Percentiles rank a stretch among this genome's conserved stretches.
These are phyloP conservation scores for Gymnocephalus cernua DNA, from an alignment of 2,113 vertebrate genomes.

Conservation along the genomic window DNA sequence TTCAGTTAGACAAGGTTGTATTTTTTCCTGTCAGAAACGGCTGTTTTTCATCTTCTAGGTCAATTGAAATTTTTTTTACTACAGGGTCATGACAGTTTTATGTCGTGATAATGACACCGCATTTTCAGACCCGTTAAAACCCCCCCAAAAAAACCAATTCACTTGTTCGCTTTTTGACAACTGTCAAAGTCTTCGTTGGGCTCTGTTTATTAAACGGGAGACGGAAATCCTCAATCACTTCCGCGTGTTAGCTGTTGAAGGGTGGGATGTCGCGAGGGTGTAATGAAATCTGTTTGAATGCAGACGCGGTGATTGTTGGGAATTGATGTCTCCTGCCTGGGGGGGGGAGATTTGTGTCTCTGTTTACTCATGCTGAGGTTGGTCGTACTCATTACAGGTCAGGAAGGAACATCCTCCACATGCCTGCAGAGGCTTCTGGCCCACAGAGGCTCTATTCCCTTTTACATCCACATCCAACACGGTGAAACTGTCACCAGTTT, in stretches of 20 bases:
- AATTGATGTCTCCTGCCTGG: slow-evolving; percentile 61
- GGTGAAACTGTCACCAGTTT: slow-evolving; percentile 17
- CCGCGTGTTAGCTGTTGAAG: slow-evolving; percentile 53
- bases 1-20: slow-evolving; percentile 33
- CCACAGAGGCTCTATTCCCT: background rate
- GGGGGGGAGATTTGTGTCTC: slow-evolving; percentile 67
- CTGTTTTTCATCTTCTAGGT: slow-evolving; percentile 36
- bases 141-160: background rate
- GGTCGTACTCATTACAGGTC: slow-evolving; percentile 54
- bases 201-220: slow-evolving; percentile 29
- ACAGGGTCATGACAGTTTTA: slow-evolving; percentile 48
- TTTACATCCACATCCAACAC: slow-evolving; percentile 7
- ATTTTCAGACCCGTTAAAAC: slow-evolving; percentile 26
- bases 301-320: slow-evolving; percentile 61
- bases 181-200: slow-evolving; percentile 23
- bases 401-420: slow-evolving; percentile 39
- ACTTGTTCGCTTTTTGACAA: slow-evolving; percentile 12
- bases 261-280: slow-evolving; percentile 47
- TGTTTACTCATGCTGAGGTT: slow-evolving; percentile 71
- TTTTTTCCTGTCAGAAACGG: slow-evolving; percentile 53
- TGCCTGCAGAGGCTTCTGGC: slow-evolving; percentile 18
- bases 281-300: slow-evolving; percentile 64
- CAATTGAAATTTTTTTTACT: slow-evolving; percentile 57
- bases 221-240: slow-evolving; percentile 49
- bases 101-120: slow-evolving; percentile 39